Evolutionary conservation across 2,888 invertebrate genomes (phyloP).

Genomic region (Onthophagus sagittarius): DNA sequence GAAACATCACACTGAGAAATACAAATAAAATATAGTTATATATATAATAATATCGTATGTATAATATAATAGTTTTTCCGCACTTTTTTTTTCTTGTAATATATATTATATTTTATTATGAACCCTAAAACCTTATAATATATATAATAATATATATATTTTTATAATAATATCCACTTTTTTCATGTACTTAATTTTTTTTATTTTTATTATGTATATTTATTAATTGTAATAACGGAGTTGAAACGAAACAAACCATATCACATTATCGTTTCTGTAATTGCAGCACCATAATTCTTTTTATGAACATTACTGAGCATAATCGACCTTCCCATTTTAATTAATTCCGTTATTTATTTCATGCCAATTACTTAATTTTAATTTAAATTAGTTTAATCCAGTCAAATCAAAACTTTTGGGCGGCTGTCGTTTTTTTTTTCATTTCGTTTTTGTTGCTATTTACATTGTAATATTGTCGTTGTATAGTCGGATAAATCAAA

Average conservation of each 20-base stretch:
- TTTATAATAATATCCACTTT: conserved; percentile 2
- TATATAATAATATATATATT: conserved; percentile 26
- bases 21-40: conserved; percentile 24
- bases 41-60: conserved; percentile 7
- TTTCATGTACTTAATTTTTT: background rate
- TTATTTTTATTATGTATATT: background rate
- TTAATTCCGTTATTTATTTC: background rate
- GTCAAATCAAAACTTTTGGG: background rate
- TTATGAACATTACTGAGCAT: conserved; percentile 21
- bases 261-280: conserved; percentile 31
- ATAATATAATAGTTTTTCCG: conserved; percentile 13
- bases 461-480: conserved; percentile 8
- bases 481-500: conserved; percentile 5
- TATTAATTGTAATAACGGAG: conserved; percentile 24
- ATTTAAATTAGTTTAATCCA: background rate
- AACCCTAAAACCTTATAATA: conserved; percentile 31
- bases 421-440: background rate
- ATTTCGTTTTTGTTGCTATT: background rate
- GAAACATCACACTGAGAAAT: conserved; percentile 34
- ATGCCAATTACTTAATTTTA: background rate
- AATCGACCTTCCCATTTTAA: conserved; percentile 14
- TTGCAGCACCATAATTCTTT: conserved; percentile 22
- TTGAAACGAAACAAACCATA: conserved; percentile 38
- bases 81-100: background rate
- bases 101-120: conserved; percentile 26